Evolutionary conservation across 2,888 invertebrate species (phyloP), one percentile per base, ranked within the genome.

Genomic region (Crioceris asparagi): DNA sequence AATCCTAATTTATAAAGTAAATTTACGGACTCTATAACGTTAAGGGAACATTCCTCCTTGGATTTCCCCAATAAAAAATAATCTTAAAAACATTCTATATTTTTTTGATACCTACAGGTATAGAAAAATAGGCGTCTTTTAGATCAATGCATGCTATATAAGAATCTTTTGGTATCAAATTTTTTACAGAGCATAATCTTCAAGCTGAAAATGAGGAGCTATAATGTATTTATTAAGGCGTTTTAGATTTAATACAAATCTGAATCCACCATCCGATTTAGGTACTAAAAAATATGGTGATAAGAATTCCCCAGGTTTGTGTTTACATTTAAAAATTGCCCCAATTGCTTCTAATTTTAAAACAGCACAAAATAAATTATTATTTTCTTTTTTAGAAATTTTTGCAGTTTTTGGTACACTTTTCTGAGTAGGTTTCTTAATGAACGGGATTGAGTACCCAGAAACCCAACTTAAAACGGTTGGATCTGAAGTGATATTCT

Each of bases 211-310:
- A n/a, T 34, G 26, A 14, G 34, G 34, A 10, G 34, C 25, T 11
- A 12, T 3, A 16, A 34, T 21, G 15, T 23, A 15, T 26, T 34
- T 17, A 11, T 32, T 19, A 5, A 32, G 32, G 10, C 14, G 6
- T 32, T 32, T 32, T 14, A 32, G 8, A 19, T 32, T 32, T 17
- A 12, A 32, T 17, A 17, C 19, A 11, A 32, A 32, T 10, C 21
- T 14, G 15, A 21, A 18, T 21, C 21, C 32, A n/a, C 23, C 32
- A 21, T 21, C 12, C 4, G 32, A 12, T 21, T 32, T 32, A 2
- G 33, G 33, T 6, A 33, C 33, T 17, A 34, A 17, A 36, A 36
- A 36, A 29, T 29, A 36, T 10, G 36, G 15, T 11, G 19, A 29
- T 17, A 36, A 7, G 25, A 29, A 36, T 12, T 36, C 29, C 10